phyloP scores from a whole-genome alignment of 2,888 invertebrate genomes.

The Pelosia muscerda region DNA sequence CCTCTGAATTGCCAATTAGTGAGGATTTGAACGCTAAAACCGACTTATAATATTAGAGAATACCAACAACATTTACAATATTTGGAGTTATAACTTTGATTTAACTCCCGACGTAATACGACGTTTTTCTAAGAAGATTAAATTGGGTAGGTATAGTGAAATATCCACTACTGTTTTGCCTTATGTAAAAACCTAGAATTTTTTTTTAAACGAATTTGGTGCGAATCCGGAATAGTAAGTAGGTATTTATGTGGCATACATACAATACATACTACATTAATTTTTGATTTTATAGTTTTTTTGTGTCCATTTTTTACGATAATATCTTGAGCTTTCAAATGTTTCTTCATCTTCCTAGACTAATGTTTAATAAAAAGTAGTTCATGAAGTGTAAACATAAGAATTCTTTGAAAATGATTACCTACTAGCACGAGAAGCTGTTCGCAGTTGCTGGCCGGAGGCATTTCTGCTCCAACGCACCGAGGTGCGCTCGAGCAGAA shows the following conservation, averaged over 20 bases:
- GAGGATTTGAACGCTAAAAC: neutral
- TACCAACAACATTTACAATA: neutral
- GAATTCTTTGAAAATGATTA: neutral
- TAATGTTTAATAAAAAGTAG: neutral
- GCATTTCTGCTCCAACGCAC: neutral
- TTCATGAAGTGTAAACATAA: neutral
- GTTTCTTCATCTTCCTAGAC: neutral
- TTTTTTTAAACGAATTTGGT: no score
- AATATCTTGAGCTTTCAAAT: neutral
- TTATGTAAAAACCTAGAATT: no score
- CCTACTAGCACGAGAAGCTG: neutral
- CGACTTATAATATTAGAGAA: neutral
- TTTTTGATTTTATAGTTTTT: neutral
- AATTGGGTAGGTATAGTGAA: no score
- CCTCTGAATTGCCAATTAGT: neutral
- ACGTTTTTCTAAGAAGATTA: no score
- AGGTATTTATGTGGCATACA: no score
- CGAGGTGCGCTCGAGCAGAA: no score
- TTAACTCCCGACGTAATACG: no score
- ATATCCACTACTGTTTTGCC: no score
- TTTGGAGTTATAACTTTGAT: no score
- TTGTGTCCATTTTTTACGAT: no score
- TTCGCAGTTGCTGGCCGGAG: neutral
- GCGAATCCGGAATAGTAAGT: no score
- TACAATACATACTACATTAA: neutral